Evolutionary conservation across 2,113 vertebrate species (phyloP).

Genomic region (Mus musculus): DNA sequence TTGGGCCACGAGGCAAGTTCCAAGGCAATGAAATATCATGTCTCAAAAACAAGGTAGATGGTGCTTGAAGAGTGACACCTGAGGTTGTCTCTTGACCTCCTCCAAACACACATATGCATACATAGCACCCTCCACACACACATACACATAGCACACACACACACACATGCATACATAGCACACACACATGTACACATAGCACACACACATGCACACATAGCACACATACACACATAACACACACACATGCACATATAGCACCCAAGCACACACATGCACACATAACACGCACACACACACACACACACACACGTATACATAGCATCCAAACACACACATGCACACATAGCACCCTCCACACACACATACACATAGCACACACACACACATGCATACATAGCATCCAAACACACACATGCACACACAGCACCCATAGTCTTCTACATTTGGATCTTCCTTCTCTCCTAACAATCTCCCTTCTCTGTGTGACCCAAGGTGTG

Average conservation of each 20-base stretch:
- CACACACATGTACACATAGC: no score
- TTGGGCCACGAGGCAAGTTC: not conserved
- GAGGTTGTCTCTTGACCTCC: not conserved
- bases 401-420: not conserved
- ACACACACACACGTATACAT: not conserved
- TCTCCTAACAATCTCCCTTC: not conserved
- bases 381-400: not conserved
- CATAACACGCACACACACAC: not conserved
- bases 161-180: not conserved
- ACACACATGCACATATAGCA: not conserved
- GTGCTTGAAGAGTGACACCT: not conserved
- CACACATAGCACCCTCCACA: no score
- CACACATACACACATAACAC: not conserved
- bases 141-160: not conserved
- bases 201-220: not conserved
- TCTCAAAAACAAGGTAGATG: not conserved
- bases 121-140: not conserved
- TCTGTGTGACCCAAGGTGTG: slow-evolving; percentile 69
- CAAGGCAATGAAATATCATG: not conserved
- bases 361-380: not conserved
- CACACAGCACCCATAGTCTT: no score
- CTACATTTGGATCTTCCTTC: not conserved
- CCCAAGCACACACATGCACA: not conserved
- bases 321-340: not conserved
- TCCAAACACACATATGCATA: not conserved